A percentile compares a stretch with the other conserved stretches of the same genome.
phyloP scores from a whole-genome alignment of 2,888 invertebrate genomes.

The Flexamia atlantica region DNA sequence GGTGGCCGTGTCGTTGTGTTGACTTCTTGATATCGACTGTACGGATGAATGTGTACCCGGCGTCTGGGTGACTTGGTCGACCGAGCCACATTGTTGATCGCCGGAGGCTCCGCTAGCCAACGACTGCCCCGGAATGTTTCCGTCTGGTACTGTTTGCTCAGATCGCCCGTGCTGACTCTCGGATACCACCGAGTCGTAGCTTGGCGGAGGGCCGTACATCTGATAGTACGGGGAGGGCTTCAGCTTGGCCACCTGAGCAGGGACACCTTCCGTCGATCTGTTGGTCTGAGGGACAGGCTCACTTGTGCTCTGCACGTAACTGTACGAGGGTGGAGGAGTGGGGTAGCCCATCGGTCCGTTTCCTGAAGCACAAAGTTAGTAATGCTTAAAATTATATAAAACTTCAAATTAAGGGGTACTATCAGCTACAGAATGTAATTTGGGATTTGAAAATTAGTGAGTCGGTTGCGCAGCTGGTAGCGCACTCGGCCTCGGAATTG shows the following conservation, averaged over 20 bases:
- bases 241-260: constrained; percentile 70
- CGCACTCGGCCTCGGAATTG: too few species aligned
- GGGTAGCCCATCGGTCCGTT: constrained; percentile 47
- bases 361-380: constrained; percentile 38
- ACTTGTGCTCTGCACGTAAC: constrained; percentile 39
- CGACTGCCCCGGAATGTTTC: not conserved
- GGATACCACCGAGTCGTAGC: constrained; percentile 75
- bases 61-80: constrained; percentile 20
- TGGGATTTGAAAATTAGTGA: too few species aligned
- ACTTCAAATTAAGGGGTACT: too few species aligned
- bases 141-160: constrained; percentile 33
- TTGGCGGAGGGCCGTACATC: constrained; percentile 76
- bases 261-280: not conserved
- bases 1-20: not conserved
- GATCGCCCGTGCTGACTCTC: constrained; percentile 45
- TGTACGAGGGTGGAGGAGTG: constrained; percentile 58
- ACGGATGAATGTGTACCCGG: not conserved
- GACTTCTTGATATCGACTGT: constrained; percentile 17
- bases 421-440: too few species aligned
- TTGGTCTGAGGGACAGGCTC: not conserved
- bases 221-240: constrained; percentile 74
- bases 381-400: constrained; percentile 40
- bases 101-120: not conserved
- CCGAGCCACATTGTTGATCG: not conserved
- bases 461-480: too few species aligned